Base-by-base conservation (phyloP, 1,140 invertebrate genomes). In the Cotesia typhae region DNA sequence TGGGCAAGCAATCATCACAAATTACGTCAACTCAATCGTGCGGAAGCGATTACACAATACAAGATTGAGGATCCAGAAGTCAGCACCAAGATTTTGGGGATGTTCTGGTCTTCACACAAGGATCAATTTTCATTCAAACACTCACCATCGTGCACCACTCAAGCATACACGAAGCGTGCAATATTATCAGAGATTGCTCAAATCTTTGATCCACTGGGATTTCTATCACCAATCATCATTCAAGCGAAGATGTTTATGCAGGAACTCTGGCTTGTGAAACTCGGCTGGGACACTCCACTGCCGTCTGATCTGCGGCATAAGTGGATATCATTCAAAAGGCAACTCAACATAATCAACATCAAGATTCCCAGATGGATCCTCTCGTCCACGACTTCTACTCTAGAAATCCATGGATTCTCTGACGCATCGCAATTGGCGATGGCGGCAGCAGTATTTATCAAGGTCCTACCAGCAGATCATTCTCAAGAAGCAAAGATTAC, bases 331-430 rank as follows among this genome's bases (percentile, higher is more conserved):
- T 63, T 64, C 41, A 74, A 51, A 53, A 73, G 10, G 41, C 76
- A 12, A 66, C n/a, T 10, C 38, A 51, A 36, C 65, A 77, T 47
- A 51, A 65, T 41, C 73, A 67, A n/a, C 20, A 0, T 80, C 36
- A 70, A 64, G 37, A 61, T 77, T 7, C 76, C 77, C 7, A 59
- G 80, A 9, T 79, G 75, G 63, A 9, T 77, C n/a, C 53, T 64
- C 17, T 73, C 69, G 1, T 20, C 7, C 1, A 59, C 28, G 1
- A 5, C 72, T 10, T 73, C 73, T 63, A 53, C 35, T 9, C 10
- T 76, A 5, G 66, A 79, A 70, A 14, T 81, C 14, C 78, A 79
- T 52, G 74, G 77, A 0, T 79, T 81, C 66, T 71, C 75, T 51
- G 77, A 80, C n/a, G 78, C 77, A 14, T 80, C 76, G 2, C 73